Percentiles rank a stretch among this genome's conserved stretches.
Evolutionary conservation across 1,140 invertebrate species (phyloP).

Genomic region (Drosophila tropicalis): DNA sequence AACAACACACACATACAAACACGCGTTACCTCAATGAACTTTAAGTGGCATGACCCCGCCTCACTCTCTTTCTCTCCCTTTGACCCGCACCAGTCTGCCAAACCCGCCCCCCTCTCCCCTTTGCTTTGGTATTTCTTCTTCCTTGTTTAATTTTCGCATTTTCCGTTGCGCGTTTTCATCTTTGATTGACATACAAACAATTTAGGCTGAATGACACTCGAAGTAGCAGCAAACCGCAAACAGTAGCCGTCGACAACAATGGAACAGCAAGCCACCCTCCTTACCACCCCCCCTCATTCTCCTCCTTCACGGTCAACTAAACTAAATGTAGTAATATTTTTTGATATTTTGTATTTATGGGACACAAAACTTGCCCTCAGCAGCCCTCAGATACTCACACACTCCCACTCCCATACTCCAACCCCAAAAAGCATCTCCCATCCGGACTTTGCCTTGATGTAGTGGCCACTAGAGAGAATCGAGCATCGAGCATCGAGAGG

Average conservation of each 20-base stretch:
- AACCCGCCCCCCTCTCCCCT: not conserved
- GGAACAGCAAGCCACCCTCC: constrained; percentile 39
- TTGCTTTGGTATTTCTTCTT: constrained; percentile 1
- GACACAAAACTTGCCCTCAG: constrained; percentile 19
- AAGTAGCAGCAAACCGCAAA: constrained; percentile 69
- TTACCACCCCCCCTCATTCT: too few species aligned
- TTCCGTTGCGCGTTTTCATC: constrained; percentile 79
- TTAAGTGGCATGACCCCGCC: constrained; percentile 55
- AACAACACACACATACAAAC: constrained; percentile 22
- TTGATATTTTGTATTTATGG: constrained; percentile 79
- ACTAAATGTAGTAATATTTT: constrained; percentile 57
- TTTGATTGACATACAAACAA: constrained; percentile 82
- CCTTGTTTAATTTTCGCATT: constrained; percentile 79
- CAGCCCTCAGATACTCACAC: not conserved
- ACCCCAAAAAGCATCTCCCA: not conserved
- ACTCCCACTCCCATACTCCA: not conserved
- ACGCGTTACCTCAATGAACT: constrained; percentile 70
- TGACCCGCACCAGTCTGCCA: not conserved
- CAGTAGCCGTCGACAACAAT: constrained; percentile 35
- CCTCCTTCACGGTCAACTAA: not conserved
- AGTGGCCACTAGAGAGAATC: constrained; percentile 51
- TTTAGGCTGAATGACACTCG: constrained; percentile 79
- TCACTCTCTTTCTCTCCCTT: not conserved
- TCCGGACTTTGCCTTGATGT: constrained; percentile 48
- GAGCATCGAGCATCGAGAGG: constrained; percentile 6